Base-by-base conservation (phyloP, 2,797 vertebrate species). In the Chaunax sp. region DNA sequence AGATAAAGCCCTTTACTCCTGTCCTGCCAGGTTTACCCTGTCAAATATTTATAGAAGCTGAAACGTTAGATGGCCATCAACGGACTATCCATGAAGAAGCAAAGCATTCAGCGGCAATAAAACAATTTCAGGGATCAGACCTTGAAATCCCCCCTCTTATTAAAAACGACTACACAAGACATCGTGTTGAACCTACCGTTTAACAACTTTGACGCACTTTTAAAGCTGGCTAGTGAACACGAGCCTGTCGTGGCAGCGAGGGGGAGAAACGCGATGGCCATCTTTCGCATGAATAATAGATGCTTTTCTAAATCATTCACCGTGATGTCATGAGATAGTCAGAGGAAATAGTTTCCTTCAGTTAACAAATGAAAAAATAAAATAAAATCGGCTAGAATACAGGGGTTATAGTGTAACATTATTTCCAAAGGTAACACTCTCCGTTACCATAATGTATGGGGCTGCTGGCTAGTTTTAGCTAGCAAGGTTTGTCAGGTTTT, bases 31-130 rank as follows among this genome's bases (percentile, higher is more conserved):
- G 71, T 84, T 84, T 80, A 86, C 83, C 85, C 88, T 83, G 90
- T 93, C 90, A 92, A 92, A 93, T 92, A 92, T 92, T 91, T 90
- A 92, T 91, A 90, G 90, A 89, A 86, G 77, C 86, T 90, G 92
- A 91, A 93, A 93, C 85, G 47, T 87, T 89, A 93, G 81, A 91
- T 67, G 87, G 69, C 74, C 78, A 89, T 82, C 87, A 82, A 46
- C 86, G 79, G 79, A 84, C 67, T 63, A 62, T 63, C 61, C 19
- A n/a, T 61, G 62, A 73, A 75, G 69, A 60, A 70, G 75, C 57
- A 44, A 52, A 58, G 50, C 69, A 40, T 49, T 16, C 11, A 59
- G 41, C 7, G 28, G 49, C 37, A 43, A 65, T 18, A 52, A 40
- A 41, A 38, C 50, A 45, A 35, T 45, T 65, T 40, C 46, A 64